Conservation (phyloP, 2,888 invertebrate genomes). For the Lasioglossum leucozonium region DNA sequence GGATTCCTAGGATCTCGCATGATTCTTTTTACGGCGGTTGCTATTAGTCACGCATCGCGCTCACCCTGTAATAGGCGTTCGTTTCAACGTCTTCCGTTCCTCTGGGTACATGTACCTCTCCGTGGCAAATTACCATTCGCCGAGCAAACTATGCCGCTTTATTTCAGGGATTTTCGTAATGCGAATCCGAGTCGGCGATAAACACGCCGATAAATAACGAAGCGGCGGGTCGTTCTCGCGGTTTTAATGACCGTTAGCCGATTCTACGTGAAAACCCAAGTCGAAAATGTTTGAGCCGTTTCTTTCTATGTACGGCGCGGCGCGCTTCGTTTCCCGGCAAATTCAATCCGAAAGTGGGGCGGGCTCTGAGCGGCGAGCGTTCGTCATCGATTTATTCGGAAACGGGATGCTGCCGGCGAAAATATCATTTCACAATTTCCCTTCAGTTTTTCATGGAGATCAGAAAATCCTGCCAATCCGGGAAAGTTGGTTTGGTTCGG, state of each 20-base stretch:
- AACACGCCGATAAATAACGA: conserved; percentile 1
- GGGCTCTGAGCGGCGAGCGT: background rate
- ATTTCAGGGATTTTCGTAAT: background rate
- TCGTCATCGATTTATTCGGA: conserved; percentile 1
- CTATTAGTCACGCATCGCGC: conserved; percentile 65
- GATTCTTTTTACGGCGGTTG: conserved; percentile 58
- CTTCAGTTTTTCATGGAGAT: background rate
- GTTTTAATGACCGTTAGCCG: background rate
- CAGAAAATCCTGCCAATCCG: background rate
- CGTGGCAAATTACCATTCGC: conserved; percentile 7
- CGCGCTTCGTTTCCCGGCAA: background rate
- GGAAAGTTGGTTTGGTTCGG: background rate
- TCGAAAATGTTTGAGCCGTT: background rate
- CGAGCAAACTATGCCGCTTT: background rate
- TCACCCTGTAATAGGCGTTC: conserved; percentile 55
- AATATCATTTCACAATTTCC: background rate
- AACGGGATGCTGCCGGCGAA: background rate
- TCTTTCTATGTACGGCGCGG: background rate
- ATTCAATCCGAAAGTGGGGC: background rate
- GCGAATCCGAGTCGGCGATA: background rate
- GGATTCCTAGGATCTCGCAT: conserved; percentile 59
- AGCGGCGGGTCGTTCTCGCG: background rate
- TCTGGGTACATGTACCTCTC: conserved; percentile 14
- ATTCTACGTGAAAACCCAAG: background rate
- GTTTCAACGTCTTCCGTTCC: conserved; percentile 53